Evolutionary conservation across 2,797 vertebrate genomes (phyloP), one percentile per base, ranked within the genome.

Genomic region (Sebastes nivosus): DNA sequence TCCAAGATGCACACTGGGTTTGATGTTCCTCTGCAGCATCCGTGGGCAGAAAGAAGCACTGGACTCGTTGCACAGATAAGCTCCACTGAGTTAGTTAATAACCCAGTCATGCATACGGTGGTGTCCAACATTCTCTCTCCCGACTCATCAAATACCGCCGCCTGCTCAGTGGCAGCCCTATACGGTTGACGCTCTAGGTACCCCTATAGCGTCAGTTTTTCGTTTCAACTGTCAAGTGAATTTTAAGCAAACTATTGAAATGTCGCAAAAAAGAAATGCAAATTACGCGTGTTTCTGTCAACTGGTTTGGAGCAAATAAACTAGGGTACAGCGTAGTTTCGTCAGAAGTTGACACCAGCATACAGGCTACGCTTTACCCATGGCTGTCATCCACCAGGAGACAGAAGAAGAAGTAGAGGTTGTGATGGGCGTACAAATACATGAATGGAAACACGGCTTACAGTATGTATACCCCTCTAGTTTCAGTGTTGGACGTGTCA

Each of bases 311-410:
- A 54, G 20, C n/a, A 22, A 0, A 54, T 54, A 54, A 54, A 54
- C 20, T 22, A 54, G n/a, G n/a, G 20, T 22, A 24, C 52, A 54
- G 0, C 5, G n/a, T 11, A 54, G n/a, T 54, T 54, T 54, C 0
- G 10, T 54, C n/a, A 54, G 52, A 50, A n/a, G 46, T 50, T 50
- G 18, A 50, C 46, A 50, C 46, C 0, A 9, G 46, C 46, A 0
- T n/a, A 4, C 46, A 50, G 46, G 46, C 0, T 50, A 46, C 0
- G 3, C 42, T 50, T 50, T n/a, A n/a, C 18, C 0, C 46, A 50
- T 50, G 18, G 46, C 46, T 50, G 46, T 50, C 0, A 50, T 20
- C 46, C 16, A 50, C 46, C 46, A 50, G 16, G 18, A 50, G 0
- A 50, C 0, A 50, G 46, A 0, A 46, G 42, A 46, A 46, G 42